Base-by-base conservation (phyloP, 2,113 vertebrate species). In the Noctilio leporinus region DNA sequence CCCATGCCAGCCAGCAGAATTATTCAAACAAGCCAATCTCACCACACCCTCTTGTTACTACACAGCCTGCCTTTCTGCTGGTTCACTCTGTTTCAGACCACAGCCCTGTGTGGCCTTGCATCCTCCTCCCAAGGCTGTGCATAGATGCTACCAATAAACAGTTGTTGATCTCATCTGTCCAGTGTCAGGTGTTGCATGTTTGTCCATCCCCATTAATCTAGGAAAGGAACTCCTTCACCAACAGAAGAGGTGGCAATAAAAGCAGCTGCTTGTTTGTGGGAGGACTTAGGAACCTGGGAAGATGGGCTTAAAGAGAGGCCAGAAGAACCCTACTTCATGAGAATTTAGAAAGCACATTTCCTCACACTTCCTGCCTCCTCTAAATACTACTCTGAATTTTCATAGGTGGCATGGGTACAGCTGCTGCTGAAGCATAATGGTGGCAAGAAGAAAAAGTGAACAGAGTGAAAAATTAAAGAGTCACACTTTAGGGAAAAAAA, bases 21-120 rank as follows among this genome's bases (percentile, higher is more conserved):
- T 85, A 76, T 7, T 35, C 55, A 28, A 53, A 47, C 43, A 69
- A 69, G 26, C 10, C 67, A 28, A n/a, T 26, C 53, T 38, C 76
- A 16, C 28, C 28, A 30, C 6, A 17, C 14, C 6, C 7, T 30
- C 83, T 82, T 78, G 16, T n/a, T 51, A 51, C 59, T 3, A 2
- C 40, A 82, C 3, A 64, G 69, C 38, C 59, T 14, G 10, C 30
- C 19, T 64, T 45, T 22, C 51, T 49, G 69, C 17, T 49, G 35
- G 16, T 12, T 49, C 45, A 35, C 57, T 90, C 0, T 35, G 14
- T 5, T 19, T 28, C 65, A 28, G 30, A 10, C 16, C 4, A 15
- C 33, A 28, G 40, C 5, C 22, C 7, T 0, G 2, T 7, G 55
- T 9, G 43, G 2, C 45, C 33, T 17, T n/a, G 22, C 3, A 5